A percentile compares a stretch with the other conserved stretches of the same genome.
These are phyloP conservation scores for Sebastes vulpes DNA, from an alignment of 2,797 vertebrate genomes.

Conservation along the genomic window DNA sequence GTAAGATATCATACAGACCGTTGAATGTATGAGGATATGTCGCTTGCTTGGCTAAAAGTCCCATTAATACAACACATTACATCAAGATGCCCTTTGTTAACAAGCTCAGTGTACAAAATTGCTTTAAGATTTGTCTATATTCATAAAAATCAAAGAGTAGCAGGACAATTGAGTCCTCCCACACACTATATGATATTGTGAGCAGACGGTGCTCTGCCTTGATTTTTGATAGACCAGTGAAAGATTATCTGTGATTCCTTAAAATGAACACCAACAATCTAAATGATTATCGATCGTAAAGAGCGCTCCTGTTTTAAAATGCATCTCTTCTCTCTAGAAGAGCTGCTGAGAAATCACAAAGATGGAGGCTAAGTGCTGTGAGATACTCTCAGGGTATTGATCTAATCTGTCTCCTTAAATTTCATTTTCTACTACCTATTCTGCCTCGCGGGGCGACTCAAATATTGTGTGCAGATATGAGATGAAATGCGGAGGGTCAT, in stretches of 20 bases:
- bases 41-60: not conserved
- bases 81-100: not conserved
- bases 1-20: too few relatives aligned
- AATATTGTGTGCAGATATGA: not conserved
- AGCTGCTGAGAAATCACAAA: not conserved
- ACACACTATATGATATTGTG: not conserved
- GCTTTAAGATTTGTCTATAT: not conserved
- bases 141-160: not conserved
- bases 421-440: not conserved
- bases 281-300: not conserved
- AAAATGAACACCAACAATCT: not conserved
- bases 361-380: constrained; percentile 10
- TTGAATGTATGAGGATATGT: too few relatives aligned
- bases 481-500: not conserved
- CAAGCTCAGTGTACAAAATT: not conserved
- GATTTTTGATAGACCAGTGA: not conserved
- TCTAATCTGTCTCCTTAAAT: constrained; percentile 11
- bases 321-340: not conserved
- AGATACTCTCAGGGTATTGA: constrained; percentile 16
- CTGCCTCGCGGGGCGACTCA: not conserved
- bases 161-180: not conserved
- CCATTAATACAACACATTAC: not conserved
- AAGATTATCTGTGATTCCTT: not conserved
- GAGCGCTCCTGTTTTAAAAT: not conserved
- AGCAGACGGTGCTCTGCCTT: not conserved